phyloP scores from a whole-genome alignment of 2,888 invertebrate species.

The Oxyscelio sp. region DNA sequence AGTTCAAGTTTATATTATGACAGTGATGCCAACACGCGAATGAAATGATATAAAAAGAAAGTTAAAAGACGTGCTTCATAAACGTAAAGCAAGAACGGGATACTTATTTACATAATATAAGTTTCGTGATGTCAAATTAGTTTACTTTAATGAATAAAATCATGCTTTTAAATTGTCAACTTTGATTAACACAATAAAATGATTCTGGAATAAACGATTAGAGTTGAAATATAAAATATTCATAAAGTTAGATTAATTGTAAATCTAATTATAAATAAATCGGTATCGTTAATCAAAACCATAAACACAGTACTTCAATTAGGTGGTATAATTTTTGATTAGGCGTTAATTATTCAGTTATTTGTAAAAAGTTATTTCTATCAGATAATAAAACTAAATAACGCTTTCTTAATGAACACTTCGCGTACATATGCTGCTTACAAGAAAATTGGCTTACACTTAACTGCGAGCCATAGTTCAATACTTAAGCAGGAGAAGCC shows the following conservation, averaged over 20 bases:
- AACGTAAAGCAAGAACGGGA: conserved; percentile 9
- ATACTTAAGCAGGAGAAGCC: conserved; percentile 70
- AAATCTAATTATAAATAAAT: no score
- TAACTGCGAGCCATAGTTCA: conserved; percentile 72
- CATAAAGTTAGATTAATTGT: no score
- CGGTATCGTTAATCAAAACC: no score
- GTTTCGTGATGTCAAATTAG: background rate
- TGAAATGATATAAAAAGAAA: conserved; percentile 20
- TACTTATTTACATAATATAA: conserved; percentile 32
- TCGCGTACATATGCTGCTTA: conserved; percentile 53
- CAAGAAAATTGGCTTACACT: conserved; percentile 70
- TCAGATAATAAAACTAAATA: conserved; percentile 48
- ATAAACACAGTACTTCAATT: conserved; percentile 11
- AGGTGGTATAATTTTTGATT: conserved; percentile 1
- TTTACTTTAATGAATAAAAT: conserved; percentile 27
- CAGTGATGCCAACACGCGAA: background rate
- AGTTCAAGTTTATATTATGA: background rate
- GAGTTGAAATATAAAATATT: no score
- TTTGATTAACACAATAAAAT: conserved; percentile 1
- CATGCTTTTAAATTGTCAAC: background rate
- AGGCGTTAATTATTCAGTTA: conserved; percentile 11
- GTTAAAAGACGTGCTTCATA: background rate
- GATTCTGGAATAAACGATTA: no score
- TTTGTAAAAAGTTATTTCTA: conserved; percentile 15
- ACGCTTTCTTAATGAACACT: conserved; percentile 51